Percentiles rank a stretch among this genome's conserved stretches.
These are phyloP conservation scores for Acanthosepion lycidas DNA, from an alignment of 2,888 invertebrate species.

Conservation along the genomic window DNA sequence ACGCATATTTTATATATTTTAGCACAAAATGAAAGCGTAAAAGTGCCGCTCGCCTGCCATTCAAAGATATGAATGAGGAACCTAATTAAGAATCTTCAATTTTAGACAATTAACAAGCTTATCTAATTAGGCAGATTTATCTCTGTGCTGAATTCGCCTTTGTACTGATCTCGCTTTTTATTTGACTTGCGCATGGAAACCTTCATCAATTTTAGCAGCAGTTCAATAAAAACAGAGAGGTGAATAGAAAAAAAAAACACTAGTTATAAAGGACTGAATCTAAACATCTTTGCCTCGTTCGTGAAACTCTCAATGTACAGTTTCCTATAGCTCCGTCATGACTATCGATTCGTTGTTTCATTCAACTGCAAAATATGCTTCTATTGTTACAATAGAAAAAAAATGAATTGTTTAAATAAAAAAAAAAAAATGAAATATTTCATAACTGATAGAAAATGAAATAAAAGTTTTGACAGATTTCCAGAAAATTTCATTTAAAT, in stretches of 20 bases:
- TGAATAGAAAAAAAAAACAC: not conserved
- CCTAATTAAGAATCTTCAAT: not conserved
- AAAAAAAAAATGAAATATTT: no score
- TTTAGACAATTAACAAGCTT: not conserved
- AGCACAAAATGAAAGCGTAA: not conserved
- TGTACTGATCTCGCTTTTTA: not conserved
- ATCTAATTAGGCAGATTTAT: slow-evolving; percentile 21
- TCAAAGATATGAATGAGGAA: not conserved
- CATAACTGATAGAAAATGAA: no score
- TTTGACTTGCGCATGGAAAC: not conserved
- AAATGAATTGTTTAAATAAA: no score
- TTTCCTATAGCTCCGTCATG: no score
- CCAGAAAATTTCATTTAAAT: no score
- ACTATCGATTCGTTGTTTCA: no score
- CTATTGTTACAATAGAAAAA: no score
- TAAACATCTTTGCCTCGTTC: no score
- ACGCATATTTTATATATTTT: not conserved
- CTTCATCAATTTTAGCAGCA: not conserved
- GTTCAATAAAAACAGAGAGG: not conserved
- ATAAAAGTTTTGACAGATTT: no score
- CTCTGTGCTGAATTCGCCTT: not conserved
- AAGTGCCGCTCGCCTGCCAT: not conserved
- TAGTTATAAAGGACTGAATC: no score
- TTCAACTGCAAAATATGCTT: no score
- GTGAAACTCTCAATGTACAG: no score